phyloP scores from a whole-genome alignment of 2,888 invertebrate species.

The Choreutis nemorana region DNA sequence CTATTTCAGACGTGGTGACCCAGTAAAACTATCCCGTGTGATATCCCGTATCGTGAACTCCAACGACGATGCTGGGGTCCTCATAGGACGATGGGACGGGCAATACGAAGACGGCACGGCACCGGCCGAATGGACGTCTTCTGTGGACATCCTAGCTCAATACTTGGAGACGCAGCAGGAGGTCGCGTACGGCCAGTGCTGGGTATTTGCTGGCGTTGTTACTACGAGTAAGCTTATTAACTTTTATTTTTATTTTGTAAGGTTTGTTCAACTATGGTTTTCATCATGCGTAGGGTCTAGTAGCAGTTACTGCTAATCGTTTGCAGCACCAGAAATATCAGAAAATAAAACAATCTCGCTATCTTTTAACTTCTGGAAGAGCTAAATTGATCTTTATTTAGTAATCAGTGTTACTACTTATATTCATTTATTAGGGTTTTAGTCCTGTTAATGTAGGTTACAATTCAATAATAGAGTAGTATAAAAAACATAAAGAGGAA shows the following conservation, averaged over 20 bases:
- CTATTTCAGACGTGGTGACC: conserved; percentile 68
- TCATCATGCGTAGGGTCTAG: too few species aligned
- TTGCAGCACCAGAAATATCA: too few species aligned
- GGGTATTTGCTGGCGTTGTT: conserved; percentile 86
- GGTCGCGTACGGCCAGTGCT: conserved; percentile 86
- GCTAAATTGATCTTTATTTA: too few species aligned
- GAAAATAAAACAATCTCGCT: too few species aligned
- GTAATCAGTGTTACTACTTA: too few species aligned
- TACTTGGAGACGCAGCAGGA: conserved; percentile 70
- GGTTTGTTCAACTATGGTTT: too few species aligned
- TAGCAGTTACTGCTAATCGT: too few species aligned
- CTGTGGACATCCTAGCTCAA: conserved; percentile 77
- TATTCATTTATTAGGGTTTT: too few species aligned
- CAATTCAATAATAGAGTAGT: too few species aligned
- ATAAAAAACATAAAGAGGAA: too few species aligned
- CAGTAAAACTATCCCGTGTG: conserved; percentile 71
- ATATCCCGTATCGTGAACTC: conserved; percentile 81
- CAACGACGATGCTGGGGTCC: conserved; percentile 75
- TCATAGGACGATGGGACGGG: conserved; percentile 78
- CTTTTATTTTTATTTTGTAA: not conserved
- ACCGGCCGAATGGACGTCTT: conserved; percentile 83
- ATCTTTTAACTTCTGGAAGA: too few species aligned
- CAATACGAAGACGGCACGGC: conserved; percentile 77
- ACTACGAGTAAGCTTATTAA: conserved; percentile 74
- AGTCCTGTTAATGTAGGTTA: too few species aligned